A percentile compares a stretch with the other conserved stretches of the same genome.
Evolutionary conservation across 2,888 invertebrate species (phyloP).

Genomic region (Homarus gammarus): DNA sequence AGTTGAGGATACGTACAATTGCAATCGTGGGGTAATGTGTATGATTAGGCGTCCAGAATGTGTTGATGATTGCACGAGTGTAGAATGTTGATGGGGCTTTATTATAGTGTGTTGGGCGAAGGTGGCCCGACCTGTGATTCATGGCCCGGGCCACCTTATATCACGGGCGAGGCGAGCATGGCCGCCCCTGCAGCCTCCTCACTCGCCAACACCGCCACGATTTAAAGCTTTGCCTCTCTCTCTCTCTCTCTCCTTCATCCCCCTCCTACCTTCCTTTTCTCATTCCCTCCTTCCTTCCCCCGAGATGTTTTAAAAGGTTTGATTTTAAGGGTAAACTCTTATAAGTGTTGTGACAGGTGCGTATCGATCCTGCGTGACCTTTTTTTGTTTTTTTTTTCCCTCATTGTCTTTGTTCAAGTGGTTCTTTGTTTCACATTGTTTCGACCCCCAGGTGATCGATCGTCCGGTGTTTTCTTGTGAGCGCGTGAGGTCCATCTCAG

Average conservation of each 20-base stretch:
- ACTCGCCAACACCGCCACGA: neutral
- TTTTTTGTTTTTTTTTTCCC: no score
- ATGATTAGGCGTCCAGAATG: constrained; percentile 53
- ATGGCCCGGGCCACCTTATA: constrained; percentile 25
- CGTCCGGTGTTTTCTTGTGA: neutral
- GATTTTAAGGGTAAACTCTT: neutral
- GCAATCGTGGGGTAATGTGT: constrained; percentile 56
- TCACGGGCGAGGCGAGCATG: constrained; percentile 2
- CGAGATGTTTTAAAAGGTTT: no score
- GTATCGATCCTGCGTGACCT: no score
- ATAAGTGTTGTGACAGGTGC: no score
- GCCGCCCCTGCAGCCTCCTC: neutral
- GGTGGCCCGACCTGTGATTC: constrained; percentile 44
- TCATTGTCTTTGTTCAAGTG: no score
- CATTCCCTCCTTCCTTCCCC: neutral
- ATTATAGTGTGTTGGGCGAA: constrained; percentile 49
- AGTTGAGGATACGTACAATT: constrained; percentile 63
- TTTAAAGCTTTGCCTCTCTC: neutral
- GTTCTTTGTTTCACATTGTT: no score
- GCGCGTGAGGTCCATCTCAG: constrained; percentile 3
- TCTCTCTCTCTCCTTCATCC: neutral
- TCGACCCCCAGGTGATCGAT: neutral
- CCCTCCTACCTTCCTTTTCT: neutral
- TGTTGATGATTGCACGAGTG: constrained; percentile 63
- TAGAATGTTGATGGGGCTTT: constrained; percentile 65